Conservation (phyloP, 2,888 invertebrate genomes). For the Empis stercorea region DNA sequence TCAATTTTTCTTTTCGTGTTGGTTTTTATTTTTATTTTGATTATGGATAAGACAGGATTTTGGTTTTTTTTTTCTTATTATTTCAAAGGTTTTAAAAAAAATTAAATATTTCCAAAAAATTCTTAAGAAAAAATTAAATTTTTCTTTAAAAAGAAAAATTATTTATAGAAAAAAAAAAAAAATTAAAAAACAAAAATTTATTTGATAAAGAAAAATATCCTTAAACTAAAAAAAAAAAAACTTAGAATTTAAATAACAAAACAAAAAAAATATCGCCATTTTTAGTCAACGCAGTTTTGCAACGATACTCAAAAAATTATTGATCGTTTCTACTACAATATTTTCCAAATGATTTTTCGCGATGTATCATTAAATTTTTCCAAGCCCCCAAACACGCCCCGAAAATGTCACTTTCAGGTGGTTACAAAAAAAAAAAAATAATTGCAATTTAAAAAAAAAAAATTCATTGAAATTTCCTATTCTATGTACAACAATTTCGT, state of each 20-base stretch:
- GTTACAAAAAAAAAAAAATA: neutral
- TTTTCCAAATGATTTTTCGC: neutral
- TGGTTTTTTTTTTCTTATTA: no score
- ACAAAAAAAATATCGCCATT: constrained; percentile 19
- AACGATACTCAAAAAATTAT: constrained; percentile 40
- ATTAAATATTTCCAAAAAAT: no score
- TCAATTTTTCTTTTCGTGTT: no score
- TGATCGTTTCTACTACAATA: constrained; percentile 25
- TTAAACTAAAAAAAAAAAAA: constrained; percentile 3
- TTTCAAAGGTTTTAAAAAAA: no score
- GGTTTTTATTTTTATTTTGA: no score
- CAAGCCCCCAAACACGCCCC: constrained; percentile 34
- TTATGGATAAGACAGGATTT: no score
- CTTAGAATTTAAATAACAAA: constrained; percentile 11
- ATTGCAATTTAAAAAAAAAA: neutral
- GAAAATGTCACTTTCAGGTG: constrained; percentile 21
- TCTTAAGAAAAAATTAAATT: no score
- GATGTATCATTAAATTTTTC: neutral
- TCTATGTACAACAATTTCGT: neutral
- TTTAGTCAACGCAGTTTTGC: constrained; percentile 10
- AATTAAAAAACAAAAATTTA: no score
- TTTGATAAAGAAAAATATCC: neutral
- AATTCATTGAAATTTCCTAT: neutral
- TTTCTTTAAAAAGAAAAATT: no score
- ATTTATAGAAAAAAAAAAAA: no score